Evolutionary conservation across 2,888 invertebrate species (phyloP).

Genomic region (Epinotia brunnichana): DNA sequence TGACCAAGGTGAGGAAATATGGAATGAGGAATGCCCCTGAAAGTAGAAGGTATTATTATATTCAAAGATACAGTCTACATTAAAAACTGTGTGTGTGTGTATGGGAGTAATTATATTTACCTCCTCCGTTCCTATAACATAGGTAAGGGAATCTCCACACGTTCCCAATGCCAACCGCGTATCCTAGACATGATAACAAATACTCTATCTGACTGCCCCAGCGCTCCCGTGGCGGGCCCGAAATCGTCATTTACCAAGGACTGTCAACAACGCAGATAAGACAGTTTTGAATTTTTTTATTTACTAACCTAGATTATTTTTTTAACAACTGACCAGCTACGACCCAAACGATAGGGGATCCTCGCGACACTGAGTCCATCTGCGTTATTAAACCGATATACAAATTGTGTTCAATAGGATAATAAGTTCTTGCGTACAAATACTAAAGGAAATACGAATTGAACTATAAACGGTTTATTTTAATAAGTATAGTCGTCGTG

Average conservation of each 20-base stretch:
- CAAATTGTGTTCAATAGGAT: constrained; percentile 49
- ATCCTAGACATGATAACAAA: constrained; percentile 91
- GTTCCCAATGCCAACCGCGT: constrained; percentile 93
- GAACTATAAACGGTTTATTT: constrained; percentile 30
- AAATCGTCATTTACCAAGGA: constrained; percentile 59
- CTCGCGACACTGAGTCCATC: constrained; percentile 30
- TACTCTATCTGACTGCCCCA: constrained; percentile 91
- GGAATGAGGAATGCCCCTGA: constrained; percentile 94
- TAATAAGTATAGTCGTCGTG: not conserved
- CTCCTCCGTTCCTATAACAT: constrained; percentile 93
- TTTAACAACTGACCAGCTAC: constrained; percentile 19
- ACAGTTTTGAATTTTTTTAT: constrained; percentile 12
- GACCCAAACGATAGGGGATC: constrained; percentile 34
- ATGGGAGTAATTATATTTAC: constrained; percentile 73
- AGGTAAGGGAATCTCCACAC: constrained; percentile 94
- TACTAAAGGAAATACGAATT: constrained; percentile 36
- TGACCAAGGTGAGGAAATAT: constrained; percentile 90
- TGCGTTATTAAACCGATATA: constrained; percentile 19
- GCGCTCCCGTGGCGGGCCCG: constrained; percentile 80
- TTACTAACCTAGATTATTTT: constrained; percentile 24
- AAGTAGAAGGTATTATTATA: constrained; percentile 48
- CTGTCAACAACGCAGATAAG: constrained; percentile 48
- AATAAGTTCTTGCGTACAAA: constrained; percentile 37
- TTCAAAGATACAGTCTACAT: not conserved
- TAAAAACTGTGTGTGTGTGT: not conserved